A percentile compares a stretch with the other conserved stretches of the same genome.
These are phyloP conservation scores for Lathronympha strigana DNA, from an alignment of 2,888 invertebrate species.

Conservation along the genomic window DNA sequence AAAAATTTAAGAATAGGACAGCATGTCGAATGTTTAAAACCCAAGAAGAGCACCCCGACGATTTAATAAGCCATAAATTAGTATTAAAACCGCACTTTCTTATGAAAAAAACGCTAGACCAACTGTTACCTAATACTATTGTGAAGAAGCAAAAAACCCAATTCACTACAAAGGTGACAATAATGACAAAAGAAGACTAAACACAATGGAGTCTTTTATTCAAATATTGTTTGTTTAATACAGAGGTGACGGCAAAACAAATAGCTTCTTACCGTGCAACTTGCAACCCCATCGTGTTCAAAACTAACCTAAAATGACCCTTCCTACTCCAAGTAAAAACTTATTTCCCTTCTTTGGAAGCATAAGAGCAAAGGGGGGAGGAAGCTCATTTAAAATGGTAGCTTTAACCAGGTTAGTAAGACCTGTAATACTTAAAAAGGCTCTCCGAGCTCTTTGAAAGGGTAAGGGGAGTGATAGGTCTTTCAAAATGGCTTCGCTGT, in stretches of 20 bases:
- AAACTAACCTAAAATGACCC: slow-evolving; percentile 24
- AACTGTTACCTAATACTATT: slow-evolving; percentile 59
- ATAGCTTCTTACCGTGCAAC: slow-evolving; percentile 63
- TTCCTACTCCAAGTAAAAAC: neutral
- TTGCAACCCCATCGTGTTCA: slow-evolving; percentile 65
- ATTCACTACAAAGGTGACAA: slow-evolving; percentile 73
- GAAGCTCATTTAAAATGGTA: slow-evolving; percentile 21
- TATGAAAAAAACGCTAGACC: slow-evolving; percentile 57
- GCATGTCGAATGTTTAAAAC: slow-evolving; percentile 20
- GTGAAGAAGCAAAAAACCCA: slow-evolving; percentile 58
- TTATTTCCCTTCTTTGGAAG: neutral
- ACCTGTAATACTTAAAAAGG: slow-evolving; percentile 42
- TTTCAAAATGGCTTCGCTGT: slow-evolving; percentile 48
- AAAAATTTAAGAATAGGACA: neutral
- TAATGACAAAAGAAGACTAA: slow-evolving; percentile 70
- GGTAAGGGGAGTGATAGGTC: slow-evolving; percentile 46
- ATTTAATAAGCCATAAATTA: slow-evolving; percentile 41
- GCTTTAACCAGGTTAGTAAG: slow-evolving; percentile 50
- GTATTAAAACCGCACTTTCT: slow-evolving; percentile 38
- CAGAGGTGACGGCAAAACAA: slow-evolving; percentile 80
- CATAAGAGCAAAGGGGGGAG: neutral
- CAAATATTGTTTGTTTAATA: slow-evolving; percentile 81
- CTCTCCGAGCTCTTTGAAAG: slow-evolving; percentile 40
- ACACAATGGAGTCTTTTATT: slow-evolving; percentile 74
- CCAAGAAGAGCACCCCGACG: slow-evolving; percentile 14